Conservation (phyloP, 2,797 vertebrate genomes). For the Epinephelus coioides region DNA sequence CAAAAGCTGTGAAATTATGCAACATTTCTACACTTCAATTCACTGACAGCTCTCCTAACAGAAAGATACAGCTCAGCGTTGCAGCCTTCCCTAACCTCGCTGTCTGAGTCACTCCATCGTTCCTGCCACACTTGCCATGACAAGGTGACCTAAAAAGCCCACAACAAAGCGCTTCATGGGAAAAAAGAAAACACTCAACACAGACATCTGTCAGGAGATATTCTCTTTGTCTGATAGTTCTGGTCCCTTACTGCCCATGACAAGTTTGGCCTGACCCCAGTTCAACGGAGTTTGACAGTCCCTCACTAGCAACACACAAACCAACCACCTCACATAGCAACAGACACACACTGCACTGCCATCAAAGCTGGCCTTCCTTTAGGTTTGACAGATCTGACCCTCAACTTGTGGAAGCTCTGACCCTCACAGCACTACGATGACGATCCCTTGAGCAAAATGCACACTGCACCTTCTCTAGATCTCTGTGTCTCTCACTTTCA, state of each 20-base stretch:
- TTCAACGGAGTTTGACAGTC: slow-evolving; percentile 35
- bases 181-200: slow-evolving; percentile 51
- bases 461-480: background rate
- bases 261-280: slow-evolving; percentile 52
- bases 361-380: slow-evolving; percentile 15
- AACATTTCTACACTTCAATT: background rate
- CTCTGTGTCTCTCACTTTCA: background rate
- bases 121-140: slow-evolving; percentile 51
- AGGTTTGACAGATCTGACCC: slow-evolving; percentile 20
- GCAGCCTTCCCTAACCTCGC: slow-evolving; percentile 27
- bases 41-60: background rate
- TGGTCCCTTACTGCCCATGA: slow-evolving; percentile 50
- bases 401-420: slow-evolving; percentile 21
- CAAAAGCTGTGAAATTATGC: slow-evolving; percentile 7
- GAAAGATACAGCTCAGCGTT: slow-evolving; percentile 8
- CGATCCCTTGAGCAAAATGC: background rate
- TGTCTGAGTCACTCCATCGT: slow-evolving; percentile 52
- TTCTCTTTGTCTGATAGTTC: slow-evolving; percentile 50
- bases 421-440: slow-evolving; percentile 9
- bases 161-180: slow-evolving; percentile 57
- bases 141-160: slow-evolving; percentile 70
- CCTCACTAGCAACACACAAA: slow-evolving; percentile 39
- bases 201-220: slow-evolving; percentile 66
- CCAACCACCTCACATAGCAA: slow-evolving; percentile 11
- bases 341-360: slow-evolving; percentile 17